Conservation (phyloP, 2,888 invertebrate species). For the Micoletzkya japonica region DNA sequence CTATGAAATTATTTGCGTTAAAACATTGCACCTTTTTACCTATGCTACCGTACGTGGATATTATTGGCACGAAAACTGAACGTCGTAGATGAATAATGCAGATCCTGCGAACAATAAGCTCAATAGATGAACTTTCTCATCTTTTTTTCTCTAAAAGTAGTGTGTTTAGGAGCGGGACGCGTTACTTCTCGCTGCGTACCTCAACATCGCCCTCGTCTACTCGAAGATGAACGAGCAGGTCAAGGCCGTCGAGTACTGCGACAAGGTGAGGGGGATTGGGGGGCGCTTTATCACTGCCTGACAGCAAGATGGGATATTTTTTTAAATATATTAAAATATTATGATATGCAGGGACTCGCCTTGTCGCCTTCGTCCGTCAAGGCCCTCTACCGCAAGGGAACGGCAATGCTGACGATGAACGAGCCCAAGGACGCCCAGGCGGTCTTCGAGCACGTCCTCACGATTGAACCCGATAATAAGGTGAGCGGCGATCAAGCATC, state of each 20-base stretch:
- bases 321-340: constrained; percentile 69
- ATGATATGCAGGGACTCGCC: constrained; percentile 73
- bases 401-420: constrained; percentile 65
- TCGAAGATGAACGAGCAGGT: constrained; percentile 49
- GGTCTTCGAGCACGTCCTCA: constrained; percentile 79
- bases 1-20: background rate
- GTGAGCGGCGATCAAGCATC: constrained; percentile 73
- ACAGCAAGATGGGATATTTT: constrained; percentile 70
- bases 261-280: constrained; percentile 70
- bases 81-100: background rate
- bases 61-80: too few species aligned
- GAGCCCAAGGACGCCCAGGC: constrained; percentile 78
- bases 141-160: background rate
- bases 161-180: constrained; percentile 36
- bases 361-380: constrained; percentile 81
- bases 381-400: constrained; percentile 76
- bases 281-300: background rate
- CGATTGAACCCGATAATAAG: constrained; percentile 82
- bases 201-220: constrained; percentile 64
- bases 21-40: background rate
- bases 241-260: constrained; percentile 73
- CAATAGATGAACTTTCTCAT: background rate
- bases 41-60: too few species aligned
- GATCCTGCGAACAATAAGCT: background rate
- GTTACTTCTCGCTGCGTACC: constrained; percentile 49